Evolutionary conservation across 1,140 invertebrate species (phyloP), one percentile per base, ranked within the genome.

Genomic region (Lepidurus arcticus): DNA sequence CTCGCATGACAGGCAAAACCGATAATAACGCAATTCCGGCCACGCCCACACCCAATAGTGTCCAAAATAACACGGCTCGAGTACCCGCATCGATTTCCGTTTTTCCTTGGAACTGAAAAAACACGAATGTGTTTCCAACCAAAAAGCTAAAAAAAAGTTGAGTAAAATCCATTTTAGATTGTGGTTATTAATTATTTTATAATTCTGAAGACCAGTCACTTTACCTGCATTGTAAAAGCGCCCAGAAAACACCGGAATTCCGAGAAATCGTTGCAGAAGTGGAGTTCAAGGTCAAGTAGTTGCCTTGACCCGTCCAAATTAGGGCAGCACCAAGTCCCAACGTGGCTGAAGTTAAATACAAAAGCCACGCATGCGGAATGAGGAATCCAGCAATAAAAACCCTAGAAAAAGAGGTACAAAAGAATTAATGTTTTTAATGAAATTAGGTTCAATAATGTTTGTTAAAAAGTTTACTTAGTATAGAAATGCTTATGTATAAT

Each of bases 221-320:
- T 42, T 85, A 93, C 92, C 92, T 95, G 82, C 89, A 91, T 84
- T 98, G 96, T 53, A 98, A 87, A 83, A 98, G 90, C 0, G 96
- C 96, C 96, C 96, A 98, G 84, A 98, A 98, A 24, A 98, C 87
- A 34, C 96, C 95, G 26, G 94, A 95, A 85, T 98, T 98, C 81
- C 95, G 89, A 4, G 93, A 92, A 83, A 98, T 96, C 0, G 94
- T 98, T 0, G 90, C 88, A 0, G 89, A 84, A 81, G 93, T 90
- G 78, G 95, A 97, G 87, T 97, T 97, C 6, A 95, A 87, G 0
- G 96, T 96, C 11, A 99, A 87, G 84, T 96, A 98, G 82, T 93
- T 95, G 10, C 97, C 97, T 85, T 98, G 96, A 1, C 92, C 81
- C 0, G 93, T 94, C 93, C 93, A 95, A 73, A 93, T 92, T 44